Base-by-base conservation (phyloP, 2,797 vertebrate species). In the Meda fulgida region DNA sequence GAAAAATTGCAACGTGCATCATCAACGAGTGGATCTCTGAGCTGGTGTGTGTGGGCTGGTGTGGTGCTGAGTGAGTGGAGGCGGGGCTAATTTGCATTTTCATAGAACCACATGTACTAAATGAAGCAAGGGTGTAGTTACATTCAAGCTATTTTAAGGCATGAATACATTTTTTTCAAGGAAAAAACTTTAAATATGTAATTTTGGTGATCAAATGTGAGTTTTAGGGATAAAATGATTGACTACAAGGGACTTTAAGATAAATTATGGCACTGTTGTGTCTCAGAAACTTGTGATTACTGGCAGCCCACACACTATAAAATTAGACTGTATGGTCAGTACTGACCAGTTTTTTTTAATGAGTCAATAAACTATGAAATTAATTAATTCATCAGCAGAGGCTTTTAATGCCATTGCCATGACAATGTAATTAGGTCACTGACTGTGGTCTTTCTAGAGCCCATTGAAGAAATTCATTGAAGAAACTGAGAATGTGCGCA, bases 371-470 rank as follows among this genome's bases (percentile, higher is more conserved):
- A 16, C 31, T 4, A 21, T 38, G 6, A 14, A 53, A 77, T 14
- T 0, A 8, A 53, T 34, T 18, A 4, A 26, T 84, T 77, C 36
- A 72, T 75, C 83, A 78, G 51, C 43, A 70, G 66, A 58, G 43
- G 53, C 29, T 29, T 69, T 60, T 78, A 58, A 70, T 70, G 82
- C 48, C 76, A 77, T 58, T 71, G 83, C 55, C 66, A 84, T 84
- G 75, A 71, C 83, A 79, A 84, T 84, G 16, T 71, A 69, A 53
- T 84, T 67, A 84, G 73, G 51, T 34, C 73, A 78, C 18, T 36
- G 3, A 53, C 26, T 71, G 19, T 38, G 48, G 46, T 67, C 23
- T 63, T 78, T 63, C 38, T 21, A 63, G 55, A 65, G 16, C 38
- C 29, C 21, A 43, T 36, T 36, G 11, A 19, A 79, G 77, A 65